Evolutionary conservation across 2,888 invertebrate species (phyloP).

Genomic region (Harpagoxenus sublaevis): DNA sequence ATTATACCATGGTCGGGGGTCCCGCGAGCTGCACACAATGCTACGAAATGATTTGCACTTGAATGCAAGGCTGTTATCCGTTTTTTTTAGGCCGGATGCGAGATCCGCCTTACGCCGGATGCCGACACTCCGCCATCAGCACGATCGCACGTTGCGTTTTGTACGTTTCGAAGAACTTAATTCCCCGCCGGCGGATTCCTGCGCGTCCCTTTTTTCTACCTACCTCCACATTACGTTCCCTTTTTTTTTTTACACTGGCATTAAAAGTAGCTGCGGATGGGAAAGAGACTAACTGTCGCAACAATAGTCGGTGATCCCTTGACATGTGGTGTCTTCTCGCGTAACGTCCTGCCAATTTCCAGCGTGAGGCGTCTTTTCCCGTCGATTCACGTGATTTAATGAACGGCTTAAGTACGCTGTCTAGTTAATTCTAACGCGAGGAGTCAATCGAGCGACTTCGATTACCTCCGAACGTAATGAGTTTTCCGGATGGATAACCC

Average conservation of each 20-base stretch:
- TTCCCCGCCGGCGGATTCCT: conserved; percentile 38
- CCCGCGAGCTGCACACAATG: conserved; percentile 70
- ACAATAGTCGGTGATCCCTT: conserved; percentile 19
- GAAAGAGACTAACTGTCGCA: conserved; percentile 24
- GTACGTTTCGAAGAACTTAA: conserved; percentile 31
- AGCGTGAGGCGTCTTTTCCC: neutral
- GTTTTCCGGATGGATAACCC: conserved; percentile 27
- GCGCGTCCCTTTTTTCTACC: neutral
- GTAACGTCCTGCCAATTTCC: conserved; percentile 10
- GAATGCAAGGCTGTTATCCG: conserved; percentile 77
- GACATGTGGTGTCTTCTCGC: neutral
- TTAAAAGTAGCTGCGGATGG: conserved; percentile 20
- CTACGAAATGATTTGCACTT: conserved; percentile 82
- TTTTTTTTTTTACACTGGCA: neutral
- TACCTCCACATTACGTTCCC: neutral
- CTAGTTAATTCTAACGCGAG: conserved; percentile 30
- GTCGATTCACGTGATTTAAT: conserved; percentile 45
- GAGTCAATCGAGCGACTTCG: conserved; percentile 44
- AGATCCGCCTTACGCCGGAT: conserved; percentile 74
- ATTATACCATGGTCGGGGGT: conserved; percentile 53
- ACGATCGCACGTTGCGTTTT: conserved; percentile 37
- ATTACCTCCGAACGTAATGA: conserved; percentile 42
- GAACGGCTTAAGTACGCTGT: conserved; percentile 22
- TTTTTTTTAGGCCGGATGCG: conserved; percentile 76
- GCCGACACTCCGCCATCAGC: conserved; percentile 62